Conservation (phyloP, 2,113 vertebrate species). For the Crotalus viridis region DNA sequence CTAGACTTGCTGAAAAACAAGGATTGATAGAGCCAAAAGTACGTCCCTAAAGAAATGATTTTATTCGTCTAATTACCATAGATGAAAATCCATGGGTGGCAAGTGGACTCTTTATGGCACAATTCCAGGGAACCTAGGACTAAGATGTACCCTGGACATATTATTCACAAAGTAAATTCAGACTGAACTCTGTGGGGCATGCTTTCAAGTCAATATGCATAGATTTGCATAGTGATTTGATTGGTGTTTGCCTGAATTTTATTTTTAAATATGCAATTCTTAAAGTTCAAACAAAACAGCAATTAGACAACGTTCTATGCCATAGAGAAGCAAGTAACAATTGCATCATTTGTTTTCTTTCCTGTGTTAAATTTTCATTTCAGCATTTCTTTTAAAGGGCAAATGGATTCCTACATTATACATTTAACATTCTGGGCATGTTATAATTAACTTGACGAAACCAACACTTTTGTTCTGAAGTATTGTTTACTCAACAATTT, state of each 20-base stretch:
- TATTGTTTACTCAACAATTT: not conserved
- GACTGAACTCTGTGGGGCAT: not conserved
- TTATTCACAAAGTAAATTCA: not conserved
- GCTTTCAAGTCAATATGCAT: not conserved
- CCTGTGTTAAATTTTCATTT: not conserved
- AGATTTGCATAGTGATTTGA: not conserved
- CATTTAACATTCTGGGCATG: slow-evolving; percentile 3
- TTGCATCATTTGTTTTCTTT: not conserved
- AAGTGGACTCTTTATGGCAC: not conserved
- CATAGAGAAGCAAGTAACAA: not conserved
- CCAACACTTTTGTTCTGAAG: slow-evolving; percentile 2
- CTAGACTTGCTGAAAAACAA: not conserved
- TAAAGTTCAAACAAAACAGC: slow-evolving; percentile 1
- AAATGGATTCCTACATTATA: not conserved
- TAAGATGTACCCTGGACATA: not conserved
- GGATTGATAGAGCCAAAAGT: not conserved
- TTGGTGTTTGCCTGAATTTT: not conserved
- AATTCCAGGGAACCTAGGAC: not conserved
- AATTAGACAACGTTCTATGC: not conserved
- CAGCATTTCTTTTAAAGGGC: slow-evolving; percentile 16
- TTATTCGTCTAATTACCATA: not conserved
- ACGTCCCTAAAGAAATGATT: not conserved
- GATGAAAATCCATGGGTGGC: not conserved
- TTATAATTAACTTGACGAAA: slow-evolving; percentile 6
- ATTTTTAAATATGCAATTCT: not conserved